Conservation (phyloP, 2,797 vertebrate species). For the Oryzias sinensis region DNA sequence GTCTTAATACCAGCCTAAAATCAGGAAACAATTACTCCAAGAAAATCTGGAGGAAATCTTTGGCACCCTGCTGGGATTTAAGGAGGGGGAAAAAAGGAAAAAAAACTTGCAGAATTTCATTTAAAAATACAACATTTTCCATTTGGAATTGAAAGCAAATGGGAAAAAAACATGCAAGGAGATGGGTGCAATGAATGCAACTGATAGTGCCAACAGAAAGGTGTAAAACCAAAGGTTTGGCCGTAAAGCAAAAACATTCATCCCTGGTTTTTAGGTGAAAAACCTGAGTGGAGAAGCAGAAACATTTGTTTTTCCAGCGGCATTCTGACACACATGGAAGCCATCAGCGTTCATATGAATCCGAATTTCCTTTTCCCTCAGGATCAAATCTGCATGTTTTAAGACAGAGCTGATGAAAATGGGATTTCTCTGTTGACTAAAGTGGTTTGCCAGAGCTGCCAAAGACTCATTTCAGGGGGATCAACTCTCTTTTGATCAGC, state of each 20-base stretch:
- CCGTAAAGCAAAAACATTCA: background rate
- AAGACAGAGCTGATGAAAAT: background rate
- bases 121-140: background rate
- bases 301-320: too few relatives aligned
- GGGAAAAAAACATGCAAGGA: background rate
- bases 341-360: too few relatives aligned
- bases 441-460: background rate
- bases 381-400: too few relatives aligned
- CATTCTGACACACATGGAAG: too few relatives aligned
- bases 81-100: too few relatives aligned
- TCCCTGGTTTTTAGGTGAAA: background rate
- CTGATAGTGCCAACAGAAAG: too few relatives aligned
- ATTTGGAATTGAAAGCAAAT: background rate
- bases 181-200: too few relatives aligned
- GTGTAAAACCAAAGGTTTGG: background rate
- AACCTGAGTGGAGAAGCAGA: too few relatives aligned
- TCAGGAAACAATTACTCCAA: conserved; percentile 21
- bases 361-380: too few relatives aligned
- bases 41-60: conserved; percentile 11
- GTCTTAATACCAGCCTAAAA: conserved; percentile 26
- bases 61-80: conserved; percentile 8
- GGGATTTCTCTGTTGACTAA: background rate
- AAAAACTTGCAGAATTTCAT: background rate
- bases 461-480: too few relatives aligned
- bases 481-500: background rate